Evolutionary conservation across 2,888 invertebrate species (phyloP).

Genomic region (Hoplodrina blanda): DNA sequence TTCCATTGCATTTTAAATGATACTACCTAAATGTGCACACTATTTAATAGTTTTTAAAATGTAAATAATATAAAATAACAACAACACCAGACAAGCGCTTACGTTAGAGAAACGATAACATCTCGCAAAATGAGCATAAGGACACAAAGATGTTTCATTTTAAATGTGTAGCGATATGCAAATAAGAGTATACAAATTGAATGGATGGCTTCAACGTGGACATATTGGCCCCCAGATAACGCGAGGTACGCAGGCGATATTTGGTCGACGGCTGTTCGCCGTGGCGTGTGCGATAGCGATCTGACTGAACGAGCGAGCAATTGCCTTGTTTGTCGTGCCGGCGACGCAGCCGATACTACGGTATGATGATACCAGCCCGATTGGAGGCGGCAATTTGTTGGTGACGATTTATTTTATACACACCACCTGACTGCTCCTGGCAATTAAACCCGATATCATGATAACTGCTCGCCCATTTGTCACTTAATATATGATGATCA

Average conservation of each 20-base stretch:
- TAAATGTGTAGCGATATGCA: constrained; percentile 65
- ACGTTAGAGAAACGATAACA: constrained; percentile 36
- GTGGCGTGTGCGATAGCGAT: constrained; percentile 82
- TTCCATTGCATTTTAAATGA: constrained; percentile 59
- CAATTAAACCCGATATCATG: constrained; percentile 47
- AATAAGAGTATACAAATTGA: constrained; percentile 66
- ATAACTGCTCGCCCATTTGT: constrained; percentile 46
- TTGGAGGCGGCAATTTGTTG: constrained; percentile 70
- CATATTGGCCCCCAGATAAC: constrained; percentile 71
- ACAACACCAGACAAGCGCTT: constrained; percentile 9
- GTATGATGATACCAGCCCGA: constrained; percentile 58
- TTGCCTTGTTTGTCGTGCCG: constrained; percentile 86
- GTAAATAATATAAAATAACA: neutral
- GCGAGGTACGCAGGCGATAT: constrained; percentile 66
- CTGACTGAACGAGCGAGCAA: constrained; percentile 78
- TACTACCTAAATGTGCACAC: constrained; percentile 14
- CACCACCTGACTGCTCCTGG: constrained; percentile 53
- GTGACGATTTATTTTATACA: constrained; percentile 60
- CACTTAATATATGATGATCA: constrained; percentile 41
- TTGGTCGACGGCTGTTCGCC: constrained; percentile 67
- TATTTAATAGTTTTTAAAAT: constrained; percentile 20
- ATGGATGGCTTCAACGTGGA: constrained; percentile 70
- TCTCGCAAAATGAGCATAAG: constrained; percentile 40
- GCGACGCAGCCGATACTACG: constrained; percentile 60
- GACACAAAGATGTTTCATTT: constrained; percentile 50